Percentiles rank a stretch among this genome's conserved stretches.
Conservation (phyloP, 1,140 invertebrate species). For the Achroia grisella region DNA sequence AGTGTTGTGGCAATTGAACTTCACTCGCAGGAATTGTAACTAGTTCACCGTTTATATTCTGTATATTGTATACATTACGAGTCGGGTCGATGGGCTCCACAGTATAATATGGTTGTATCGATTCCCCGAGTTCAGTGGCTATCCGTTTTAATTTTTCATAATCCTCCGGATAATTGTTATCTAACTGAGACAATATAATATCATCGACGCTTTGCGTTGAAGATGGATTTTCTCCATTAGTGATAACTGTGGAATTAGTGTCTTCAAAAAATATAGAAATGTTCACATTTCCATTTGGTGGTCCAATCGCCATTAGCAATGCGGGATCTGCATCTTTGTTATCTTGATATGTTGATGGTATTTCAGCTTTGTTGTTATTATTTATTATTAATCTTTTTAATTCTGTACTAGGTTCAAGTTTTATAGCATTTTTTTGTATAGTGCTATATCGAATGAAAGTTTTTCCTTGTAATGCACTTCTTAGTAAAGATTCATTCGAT, state of each 20-base stretch:
- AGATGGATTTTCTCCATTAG: constrained; percentile 74
- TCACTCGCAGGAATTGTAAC: constrained; percentile 66
- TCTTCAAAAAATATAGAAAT: constrained; percentile 68
- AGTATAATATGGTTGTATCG: constrained; percentile 80
- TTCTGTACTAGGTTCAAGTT: constrained; percentile 50
- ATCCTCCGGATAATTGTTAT: constrained; percentile 80
- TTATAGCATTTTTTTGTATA: constrained; percentile 55
- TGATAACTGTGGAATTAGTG: constrained; percentile 50
- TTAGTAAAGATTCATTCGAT: constrained; percentile 82
- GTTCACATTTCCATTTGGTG: constrained; percentile 63
- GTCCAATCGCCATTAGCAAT: constrained; percentile 60
- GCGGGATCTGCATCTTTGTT: constrained; percentile 54
- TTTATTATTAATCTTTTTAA: constrained; percentile 60
- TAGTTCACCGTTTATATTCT: constrained; percentile 66
- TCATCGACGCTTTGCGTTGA: constrained; percentile 81
- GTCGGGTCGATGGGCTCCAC: constrained; percentile 74
- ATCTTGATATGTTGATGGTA: constrained; percentile 63
- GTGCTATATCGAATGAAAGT: constrained; percentile 75
- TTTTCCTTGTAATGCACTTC: constrained; percentile 87
- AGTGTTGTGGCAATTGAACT: constrained; percentile 65
- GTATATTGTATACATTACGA: constrained; percentile 71
- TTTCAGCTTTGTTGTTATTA: constrained; percentile 70
- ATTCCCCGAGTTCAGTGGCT: constrained; percentile 82
- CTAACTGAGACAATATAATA: constrained; percentile 80
- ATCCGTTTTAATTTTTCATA: constrained; percentile 84